Percentiles rank a stretch among this genome's conserved stretches.
These are phyloP conservation scores for Premnoplex brunnescens DNA, from an alignment of 2,797 vertebrate species.

Conservation along the genomic window DNA sequence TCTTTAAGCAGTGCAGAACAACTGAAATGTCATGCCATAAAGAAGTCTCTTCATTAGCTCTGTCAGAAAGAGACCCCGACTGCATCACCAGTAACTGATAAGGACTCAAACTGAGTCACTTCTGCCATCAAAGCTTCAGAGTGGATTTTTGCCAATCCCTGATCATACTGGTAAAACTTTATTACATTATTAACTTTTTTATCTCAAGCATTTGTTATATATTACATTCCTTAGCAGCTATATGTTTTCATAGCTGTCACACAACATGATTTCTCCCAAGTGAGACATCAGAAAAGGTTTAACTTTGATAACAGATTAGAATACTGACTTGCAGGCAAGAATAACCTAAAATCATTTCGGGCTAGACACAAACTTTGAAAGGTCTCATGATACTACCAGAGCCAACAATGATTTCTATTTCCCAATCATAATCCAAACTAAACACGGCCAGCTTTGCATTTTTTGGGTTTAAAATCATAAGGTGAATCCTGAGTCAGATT, in stretches of 20 bases:
- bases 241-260: neutral
- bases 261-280: neutral
- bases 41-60: neutral
- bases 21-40: neutral
- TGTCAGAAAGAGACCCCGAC: neutral
- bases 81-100: neutral
- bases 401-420: neutral
- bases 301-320: neutral
- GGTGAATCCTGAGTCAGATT: rapidly evolving
- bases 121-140: neutral
- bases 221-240: neutral
- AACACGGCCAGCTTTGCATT: neutral
- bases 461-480: neutral
- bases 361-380: neutral
- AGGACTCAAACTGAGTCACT: neutral
- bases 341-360: neutral
- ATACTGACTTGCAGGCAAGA: neutral
- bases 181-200: neutral
- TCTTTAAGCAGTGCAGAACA: neutral
- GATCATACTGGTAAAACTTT: neutral
- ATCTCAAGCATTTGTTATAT: neutral
- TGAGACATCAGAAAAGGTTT: neutral
- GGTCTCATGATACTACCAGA: neutral
- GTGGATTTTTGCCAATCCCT: neutral
- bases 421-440: neutral